Evolutionary conservation across 1,140 invertebrate genomes (phyloP), one percentile per base, ranked within the genome.

Genomic region (Monomorium pharaonis): DNA sequence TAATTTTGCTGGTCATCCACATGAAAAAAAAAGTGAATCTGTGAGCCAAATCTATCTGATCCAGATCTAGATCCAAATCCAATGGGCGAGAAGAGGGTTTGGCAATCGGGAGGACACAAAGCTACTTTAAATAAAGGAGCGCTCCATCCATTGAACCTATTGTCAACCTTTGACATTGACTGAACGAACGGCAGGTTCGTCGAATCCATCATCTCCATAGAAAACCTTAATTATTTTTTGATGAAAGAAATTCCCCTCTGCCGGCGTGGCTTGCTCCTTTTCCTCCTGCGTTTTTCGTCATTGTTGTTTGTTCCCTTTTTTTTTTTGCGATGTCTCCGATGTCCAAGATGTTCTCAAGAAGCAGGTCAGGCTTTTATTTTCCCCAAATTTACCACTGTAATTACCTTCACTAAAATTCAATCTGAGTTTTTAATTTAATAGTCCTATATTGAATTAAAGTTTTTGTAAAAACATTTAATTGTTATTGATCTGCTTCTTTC

Each of bases 181-280:
- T 95, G 94, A 95, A 91, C 93, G 94, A 94, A 92, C 91, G 93
- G 88, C 89, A 92, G 92, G 92, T 93, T 88, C 90, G 86, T 91
- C 92, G 90, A 95, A 95, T 95, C 92, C 94, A 94, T 94, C 94
- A 94, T 95, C 93, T 94, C 94, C 91, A 94, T 94, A 94, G 94
- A 95, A 95, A 94, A 95, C 92, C 93, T 95, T 95, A 95, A 95
- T 95, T 95, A 95, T 95, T 95, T 95, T 95, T 94, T 93, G 92
- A 94, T 95, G 93, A 95, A 95, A 95, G 94, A 95, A 94, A 94
- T 89, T 83, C 88, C 78, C 87, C 80, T 87, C 84, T 78, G 84
- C 81, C 67, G 81, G 65, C 74, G 49, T 78, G 83, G 89, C 90
- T 90, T 84, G 84, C 88, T 91, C 75, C 90, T 86, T 90, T 88